Evolutionary conservation across 2,888 invertebrate species (phyloP), one percentile per base, ranked within the genome.

Genomic region (Altica lythri): DNA sequence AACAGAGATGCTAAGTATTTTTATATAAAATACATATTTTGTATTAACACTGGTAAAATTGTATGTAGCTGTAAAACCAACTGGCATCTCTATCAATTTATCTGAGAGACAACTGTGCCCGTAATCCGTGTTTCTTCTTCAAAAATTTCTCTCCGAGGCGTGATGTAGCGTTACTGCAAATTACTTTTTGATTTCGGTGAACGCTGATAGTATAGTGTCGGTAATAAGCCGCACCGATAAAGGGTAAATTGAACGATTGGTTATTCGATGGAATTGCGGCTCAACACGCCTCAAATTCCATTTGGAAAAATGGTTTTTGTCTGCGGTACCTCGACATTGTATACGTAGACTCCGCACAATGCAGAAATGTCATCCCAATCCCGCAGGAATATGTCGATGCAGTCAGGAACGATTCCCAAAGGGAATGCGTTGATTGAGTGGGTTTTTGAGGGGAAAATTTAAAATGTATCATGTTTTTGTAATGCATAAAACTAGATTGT

Each of bases 81-180:
- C n/a, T n/a, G n/a, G n/a, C 44, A 44, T 18, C 43, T 22, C 54
- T 54, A 30, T 12, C 1, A 16, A 34, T 34, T 18, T 40, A 10
- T 30, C 29, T 38, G 8, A 29, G 32, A 18, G 17, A n/a, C 43
- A 10, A 13, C 44, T 44, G 16, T 44, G 19, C n/a, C 16, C 40
- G 35, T 22, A 44, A 40, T 53, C 53, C 30, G 29, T 48, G 40
- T 35, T 37, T 27, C 18, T 44, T 10, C 25, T 29, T 22, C 17
- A 49, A 54, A 54, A 49, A 54, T 44, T 43, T 38, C 43, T 43
- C 43, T 48, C 54, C 32, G 35, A 19, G 38, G 46, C 46, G 34
- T 55, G 59, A 59, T 53, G 47, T 40, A 38, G 59, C 55, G 34
- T 53, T 55, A 55, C 53, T 53, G 59, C 59, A 55, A 53, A 59